Base-by-base conservation (phyloP, 2,113 vertebrate genomes). In the Pholis gunnellus region DNA sequence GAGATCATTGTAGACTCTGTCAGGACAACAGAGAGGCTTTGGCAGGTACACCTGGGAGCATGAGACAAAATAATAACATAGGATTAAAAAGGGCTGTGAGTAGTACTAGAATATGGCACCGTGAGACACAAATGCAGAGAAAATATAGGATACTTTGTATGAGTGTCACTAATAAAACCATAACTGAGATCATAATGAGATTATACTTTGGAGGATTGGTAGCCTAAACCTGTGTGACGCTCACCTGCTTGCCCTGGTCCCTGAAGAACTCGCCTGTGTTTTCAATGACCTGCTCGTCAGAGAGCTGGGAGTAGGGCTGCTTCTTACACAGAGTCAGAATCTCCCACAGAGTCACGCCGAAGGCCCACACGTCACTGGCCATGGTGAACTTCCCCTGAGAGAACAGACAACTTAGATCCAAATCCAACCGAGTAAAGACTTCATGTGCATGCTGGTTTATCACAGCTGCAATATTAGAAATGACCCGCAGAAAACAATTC, bases 231-330 rank as follows among this genome's bases (percentile, higher is more conserved):
- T 40, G 46, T 31, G 29, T 10, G 25, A 29, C 1, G 25, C 80
- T 89, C 85, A 98, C 98, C 97, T 98, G 98, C 50, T 96, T 96
- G 76, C 95, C 96, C 81, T 99, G 97, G 92, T 99, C 97, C 78
- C 98, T 93, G 94, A 99, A 99, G 88, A 99, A 99, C 92, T 99
- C 97, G 4, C 98, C 98, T 0, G 98, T 99, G 92, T 99, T 99
- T 84, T 99, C 98, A 0, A 99, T 99, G 88, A 99, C 97, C 92
- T 98, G 97, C 78, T 99, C 98, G 0, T 99, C 98, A 0, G 98
- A 98, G 56, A 99, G 92, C 80, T 97, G 96, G 17, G 96, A 97
- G 84, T 98, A 99, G 0, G 98, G 98, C 90, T 99, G 98, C 90
- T 99, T 96, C 79, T 95, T 95, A 89, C 98, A 99, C 64, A 99